Base-by-base conservation (phyloP, 2,113 vertebrate species). In the Anser cygnoides region DNA sequence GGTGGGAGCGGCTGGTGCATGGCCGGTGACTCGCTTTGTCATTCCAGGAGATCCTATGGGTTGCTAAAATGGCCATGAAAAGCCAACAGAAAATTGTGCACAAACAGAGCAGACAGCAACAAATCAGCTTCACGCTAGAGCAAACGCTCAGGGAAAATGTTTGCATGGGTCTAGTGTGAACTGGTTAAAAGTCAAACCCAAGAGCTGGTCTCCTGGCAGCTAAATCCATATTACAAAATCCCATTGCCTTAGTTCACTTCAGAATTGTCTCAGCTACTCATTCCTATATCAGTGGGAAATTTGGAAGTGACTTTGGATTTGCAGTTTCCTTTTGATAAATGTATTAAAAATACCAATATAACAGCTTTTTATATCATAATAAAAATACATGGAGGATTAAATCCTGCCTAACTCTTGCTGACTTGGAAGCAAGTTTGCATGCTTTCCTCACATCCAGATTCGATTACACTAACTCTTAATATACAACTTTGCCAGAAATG, bases 381-480 rank as follows among this genome's bases (percentile, higher is more conserved):
- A 97, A 98, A 98, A 97, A 97, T 95, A 96, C 83, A 96, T 93
- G 78, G 93, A 96, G 93, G 91, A 97, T 96, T 96, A 96, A 98
- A 97, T 91, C 93, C 95, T 96, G 93, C 90, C 82, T 95, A 97
- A 93, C 95, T 97, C 91, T 97, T 96, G 92, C 96, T 97, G 97
- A 96, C 96, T 98, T 98, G 96, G 93, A 98, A 97, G 93, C 90
- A 74, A 89, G 84, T 57, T 93, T 97, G 92, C 97, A 96, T 95
- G 92, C 94, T 96, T 97, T 98, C 96, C 95, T 98, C 97, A 95
- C 62, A 97, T 97, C 93, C 96, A 98, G 96, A 97, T 97, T 98
- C 84, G 66, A 97, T 98, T 95, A 97, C 89, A 94, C 94, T 94
- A 93, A 94, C 87, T 95, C 87, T 90, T 93, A 92, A 83, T 78